Evolutionary conservation across 2,797 vertebrate genomes (phyloP).

Genomic region (Poecile montanus): DNA sequence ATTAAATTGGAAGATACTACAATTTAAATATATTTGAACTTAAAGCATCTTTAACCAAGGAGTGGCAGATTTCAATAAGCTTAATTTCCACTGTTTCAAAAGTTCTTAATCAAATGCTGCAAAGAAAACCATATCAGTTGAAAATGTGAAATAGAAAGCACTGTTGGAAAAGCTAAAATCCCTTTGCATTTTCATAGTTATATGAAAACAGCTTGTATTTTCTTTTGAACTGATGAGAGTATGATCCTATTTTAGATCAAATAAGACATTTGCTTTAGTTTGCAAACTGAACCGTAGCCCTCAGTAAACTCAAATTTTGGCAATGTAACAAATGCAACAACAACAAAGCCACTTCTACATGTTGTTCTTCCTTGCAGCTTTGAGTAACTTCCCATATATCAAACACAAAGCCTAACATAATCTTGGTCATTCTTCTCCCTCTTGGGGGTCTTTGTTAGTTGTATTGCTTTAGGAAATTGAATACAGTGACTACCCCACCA

Average conservation of each 20-base stretch:
- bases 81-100: neutral
- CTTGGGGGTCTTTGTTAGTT: slow-evolving; percentile 51
- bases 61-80: neutral
- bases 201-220: slow-evolving; percentile 12
- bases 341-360: slow-evolving; percentile 46
- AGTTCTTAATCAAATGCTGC: neutral
- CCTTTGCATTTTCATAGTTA: neutral
- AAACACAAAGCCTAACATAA: slow-evolving; percentile 54
- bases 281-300: neutral
- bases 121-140: neutral
- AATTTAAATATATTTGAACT: neutral
- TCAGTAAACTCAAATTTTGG: slow-evolving; percentile 55
- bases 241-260: slow-evolving; percentile 61
- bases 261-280: slow-evolving; percentile 14
- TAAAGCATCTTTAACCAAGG: neutral
- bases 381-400: slow-evolving; percentile 57
- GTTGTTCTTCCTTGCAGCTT: slow-evolving; percentile 44
- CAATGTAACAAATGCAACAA: slow-evolving; percentile 59
- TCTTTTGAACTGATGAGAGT: slow-evolving; percentile 23
- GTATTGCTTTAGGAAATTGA: slow-evolving; percentile 20
- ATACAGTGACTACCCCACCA: neutral
- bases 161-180: slow-evolving; percentile 1
- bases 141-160: neutral
- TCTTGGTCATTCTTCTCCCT: neutral
- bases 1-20: neutral